A percentile compares a stretch with the other conserved stretches of the same genome.
Evolutionary conservation across 2,797 vertebrate species (phyloP).

Genomic region (Rhynchotus rufescens): DNA sequence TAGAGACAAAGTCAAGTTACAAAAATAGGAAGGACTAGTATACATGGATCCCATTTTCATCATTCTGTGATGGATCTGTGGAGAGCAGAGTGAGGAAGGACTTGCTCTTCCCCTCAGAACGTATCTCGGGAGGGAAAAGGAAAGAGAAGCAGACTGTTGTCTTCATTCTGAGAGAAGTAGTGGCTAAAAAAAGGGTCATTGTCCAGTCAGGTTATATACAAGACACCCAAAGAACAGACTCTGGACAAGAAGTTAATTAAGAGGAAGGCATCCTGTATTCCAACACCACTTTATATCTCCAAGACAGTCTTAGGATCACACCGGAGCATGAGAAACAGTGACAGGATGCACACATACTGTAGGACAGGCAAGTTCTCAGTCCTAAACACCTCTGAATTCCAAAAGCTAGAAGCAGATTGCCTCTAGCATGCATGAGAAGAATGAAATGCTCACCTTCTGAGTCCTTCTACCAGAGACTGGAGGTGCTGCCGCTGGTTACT

Average conservation of each 20-base stretch:
- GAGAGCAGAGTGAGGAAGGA: not conserved
- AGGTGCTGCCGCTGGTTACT: conserved; percentile 68
- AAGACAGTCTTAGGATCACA: not conserved
- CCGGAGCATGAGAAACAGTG: not conserved
- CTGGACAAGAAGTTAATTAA: fast-evolving
- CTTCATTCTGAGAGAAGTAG: not conserved
- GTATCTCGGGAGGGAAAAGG: not conserved
- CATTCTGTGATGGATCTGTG: not conserved
- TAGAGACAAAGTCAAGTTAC: conserved; percentile 10
- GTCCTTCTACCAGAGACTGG: conserved; percentile 73
- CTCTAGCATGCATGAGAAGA: not conserved
- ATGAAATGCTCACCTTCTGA: conserved; percentile 63
- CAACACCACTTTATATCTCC: not conserved
- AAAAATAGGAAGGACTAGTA: not conserved
- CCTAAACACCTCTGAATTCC: not conserved
- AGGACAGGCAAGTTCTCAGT: not conserved
- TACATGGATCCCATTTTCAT: not conserved
- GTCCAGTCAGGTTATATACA: not conserved
- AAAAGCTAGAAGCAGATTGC: not conserved
- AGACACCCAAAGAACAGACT: not conserved
- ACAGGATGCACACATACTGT: not conserved
- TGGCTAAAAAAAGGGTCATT: not conserved
- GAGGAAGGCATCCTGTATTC: not conserved
- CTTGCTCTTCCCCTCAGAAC: not conserved
- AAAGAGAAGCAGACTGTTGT: not conserved